Base-by-base conservation (phyloP, 1,140 invertebrate species). In the Zaprionus gabonicus region DNA sequence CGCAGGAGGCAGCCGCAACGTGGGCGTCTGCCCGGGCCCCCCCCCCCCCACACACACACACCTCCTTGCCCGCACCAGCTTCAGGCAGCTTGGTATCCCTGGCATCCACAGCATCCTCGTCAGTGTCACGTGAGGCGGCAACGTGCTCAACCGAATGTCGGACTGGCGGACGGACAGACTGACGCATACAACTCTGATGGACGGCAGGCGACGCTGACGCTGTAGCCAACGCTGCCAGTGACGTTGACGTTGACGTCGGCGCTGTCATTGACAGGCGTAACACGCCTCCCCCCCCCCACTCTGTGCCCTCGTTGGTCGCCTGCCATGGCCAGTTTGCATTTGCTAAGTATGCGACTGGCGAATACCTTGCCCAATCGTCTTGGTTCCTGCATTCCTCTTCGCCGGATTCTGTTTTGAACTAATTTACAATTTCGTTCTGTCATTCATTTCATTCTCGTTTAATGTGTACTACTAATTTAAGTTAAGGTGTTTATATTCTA, bases 91-190 rank as follows among this genome's bases (percentile, higher is more conserved):
- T 55, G 59, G 60, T 20, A 71, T 71, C 59, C 57, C 31, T 60
- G 76, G 65, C 58, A 76, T 85, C 69, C 72, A 38, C 23, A 74
- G 65, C 73, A 55, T 74, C 56, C 72, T 81, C 68, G 81, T 84
- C 84, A 79, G 82, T 86, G 76, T 84, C 84, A 88, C 84, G 85
- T 88, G 85, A 74, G 88, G 23, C 75, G 67, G 81, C 84, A 88
- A 88, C 85, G 84, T 88, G 84, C 82, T 78, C 81, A 76, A 83
- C 81, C 68, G 63, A 84, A 74, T 70, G 73, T 83, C 69, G 7
- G 34, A 56, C 53, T 36, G 10, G 13, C 28, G n/a, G 55, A 57
- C 53, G 6, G 25, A 44, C 38, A 44, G 44, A 34, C 74, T 67
- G 74, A 67, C 69, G 57, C 60, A 60, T 44, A 65, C 34, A 53